Evolutionary conservation across 2,888 invertebrate species (phyloP).

Genomic region (Ophion ellenae): DNA sequence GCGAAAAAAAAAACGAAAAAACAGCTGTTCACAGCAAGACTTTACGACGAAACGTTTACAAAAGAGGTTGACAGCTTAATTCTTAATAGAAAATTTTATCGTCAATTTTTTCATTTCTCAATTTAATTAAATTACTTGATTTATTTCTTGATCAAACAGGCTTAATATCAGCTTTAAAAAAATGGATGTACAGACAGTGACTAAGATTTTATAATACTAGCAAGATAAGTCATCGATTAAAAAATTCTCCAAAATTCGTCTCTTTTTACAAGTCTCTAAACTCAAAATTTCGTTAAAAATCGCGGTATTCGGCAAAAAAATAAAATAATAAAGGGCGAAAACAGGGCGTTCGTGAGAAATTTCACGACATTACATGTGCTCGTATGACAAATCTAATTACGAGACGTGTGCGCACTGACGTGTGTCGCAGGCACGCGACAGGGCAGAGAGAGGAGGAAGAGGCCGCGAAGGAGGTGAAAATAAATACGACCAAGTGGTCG

Average conservation of each 20-base stretch:
- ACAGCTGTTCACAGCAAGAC: too few relatives aligned
- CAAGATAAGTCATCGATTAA: neutral
- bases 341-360: slow-evolving; percentile 12
- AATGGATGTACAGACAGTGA: neutral
- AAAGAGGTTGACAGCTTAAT: too few relatives aligned
- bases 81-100: too few relatives aligned
- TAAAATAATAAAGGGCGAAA: neutral
- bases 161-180: neutral
- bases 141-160: neutral
- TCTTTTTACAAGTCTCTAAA: neutral
- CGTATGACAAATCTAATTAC: slow-evolving; percentile 74
- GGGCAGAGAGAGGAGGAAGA: slow-evolving; percentile 38
- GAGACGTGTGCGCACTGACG: slow-evolving; percentile 72
- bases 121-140: too few relatives aligned
- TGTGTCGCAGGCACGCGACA: slow-evolving; percentile 73
- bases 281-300: neutral
- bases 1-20: neutral
- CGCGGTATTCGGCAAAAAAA: neutral
- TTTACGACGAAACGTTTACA: too few relatives aligned
- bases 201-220: neutral
- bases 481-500: slow-evolving; percentile 7
- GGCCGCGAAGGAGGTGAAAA: slow-evolving; percentile 35
- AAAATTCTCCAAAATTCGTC: neutral
- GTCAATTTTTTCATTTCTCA: too few relatives aligned
- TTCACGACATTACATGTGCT: slow-evolving; percentile 25